These are phyloP conservation scores for Antheraea pernyi DNA, from an alignment of 1,140 invertebrate species.

Conservation along the genomic window DNA sequence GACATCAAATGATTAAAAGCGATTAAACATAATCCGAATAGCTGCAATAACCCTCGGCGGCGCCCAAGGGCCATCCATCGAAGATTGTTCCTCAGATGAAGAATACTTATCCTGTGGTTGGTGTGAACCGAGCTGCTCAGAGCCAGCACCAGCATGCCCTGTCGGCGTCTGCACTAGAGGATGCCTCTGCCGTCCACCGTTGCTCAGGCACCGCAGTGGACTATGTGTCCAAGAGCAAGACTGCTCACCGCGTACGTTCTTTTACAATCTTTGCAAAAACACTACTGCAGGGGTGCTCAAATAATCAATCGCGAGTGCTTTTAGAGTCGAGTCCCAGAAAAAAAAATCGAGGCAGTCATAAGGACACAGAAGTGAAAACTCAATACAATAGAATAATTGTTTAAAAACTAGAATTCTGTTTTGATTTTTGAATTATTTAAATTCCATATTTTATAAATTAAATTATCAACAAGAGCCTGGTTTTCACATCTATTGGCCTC, in stretches of 20 bases:
- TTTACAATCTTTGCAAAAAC: background rate
- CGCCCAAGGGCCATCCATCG: conserved; percentile 38
- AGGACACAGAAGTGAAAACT: too few species aligned
- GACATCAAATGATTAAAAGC: too few species aligned
- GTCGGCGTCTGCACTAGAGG: conserved; percentile 46
- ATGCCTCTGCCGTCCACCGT: conserved; percentile 52
- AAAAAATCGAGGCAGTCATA: too few species aligned
- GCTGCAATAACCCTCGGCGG: conserved; percentile 35
- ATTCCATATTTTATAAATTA: too few species aligned
- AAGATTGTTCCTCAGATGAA: conserved; percentile 56
- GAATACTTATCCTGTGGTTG: conserved; percentile 58
- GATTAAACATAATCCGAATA: conserved; percentile 14
- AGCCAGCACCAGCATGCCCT: conserved; percentile 43
- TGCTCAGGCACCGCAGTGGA: conserved; percentile 51
- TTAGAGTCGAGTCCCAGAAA: too few species aligned
- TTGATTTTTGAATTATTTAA: too few species aligned
- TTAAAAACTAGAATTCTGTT: too few species aligned
- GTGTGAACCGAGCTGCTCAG: conserved; percentile 58
- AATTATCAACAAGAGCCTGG: too few species aligned
- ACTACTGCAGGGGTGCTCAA: too few species aligned
- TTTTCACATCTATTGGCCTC: too few species aligned
- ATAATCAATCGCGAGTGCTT: too few species aligned
- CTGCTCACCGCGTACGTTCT: conserved; percentile 45
- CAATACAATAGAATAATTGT: too few species aligned
- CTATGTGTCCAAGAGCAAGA: conserved; percentile 48